These are phyloP conservation scores for Gymnorhina tibicen DNA, from an alignment of 2,113 vertebrate genomes.

Conservation along the genomic window DNA sequence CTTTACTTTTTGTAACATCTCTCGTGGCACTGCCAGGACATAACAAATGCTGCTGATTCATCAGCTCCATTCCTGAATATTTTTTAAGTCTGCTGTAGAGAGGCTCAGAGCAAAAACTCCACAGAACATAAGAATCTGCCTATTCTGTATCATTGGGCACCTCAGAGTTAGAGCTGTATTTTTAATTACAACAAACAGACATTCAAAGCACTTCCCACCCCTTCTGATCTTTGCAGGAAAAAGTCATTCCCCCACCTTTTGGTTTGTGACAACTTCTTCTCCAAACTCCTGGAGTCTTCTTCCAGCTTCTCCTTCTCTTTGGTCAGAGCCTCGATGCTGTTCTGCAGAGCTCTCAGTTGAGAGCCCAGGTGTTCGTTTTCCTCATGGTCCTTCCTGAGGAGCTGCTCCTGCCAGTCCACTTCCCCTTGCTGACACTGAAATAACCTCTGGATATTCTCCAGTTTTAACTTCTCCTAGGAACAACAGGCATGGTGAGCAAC, in stretches of 20 bases:
- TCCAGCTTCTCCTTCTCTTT: slow-evolving; percentile 70
- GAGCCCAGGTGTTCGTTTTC: slow-evolving; percentile 56
- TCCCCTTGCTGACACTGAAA: slow-evolving; percentile 70
- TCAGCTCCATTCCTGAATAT: neutral
- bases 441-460: slow-evolving; percentile 71
- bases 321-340: slow-evolving; percentile 38
- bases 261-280: slow-evolving; percentile 69
- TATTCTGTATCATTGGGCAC: neutral
- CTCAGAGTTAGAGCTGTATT: neutral
- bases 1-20: neutral
- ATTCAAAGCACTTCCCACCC: neutral
- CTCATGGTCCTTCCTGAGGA: slow-evolving; percentile 61
- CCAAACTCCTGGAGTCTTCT: slow-evolving; percentile 67
- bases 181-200: neutral
- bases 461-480: slow-evolving; percentile 71
- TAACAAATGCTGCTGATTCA: neutral
- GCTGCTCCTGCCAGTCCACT: slow-evolving; percentile 69
- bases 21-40: neutral
- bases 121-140: neutral
- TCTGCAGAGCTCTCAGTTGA: slow-evolving; percentile 52
- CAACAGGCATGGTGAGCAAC: neutral
- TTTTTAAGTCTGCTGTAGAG: neutral
- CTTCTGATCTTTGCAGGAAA: neutral
- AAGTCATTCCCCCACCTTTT: slow-evolving; percentile 61
- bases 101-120: neutral